Base-by-base conservation (phyloP, 2,888 invertebrate species). In the Nematopogon swammerdamellus region DNA sequence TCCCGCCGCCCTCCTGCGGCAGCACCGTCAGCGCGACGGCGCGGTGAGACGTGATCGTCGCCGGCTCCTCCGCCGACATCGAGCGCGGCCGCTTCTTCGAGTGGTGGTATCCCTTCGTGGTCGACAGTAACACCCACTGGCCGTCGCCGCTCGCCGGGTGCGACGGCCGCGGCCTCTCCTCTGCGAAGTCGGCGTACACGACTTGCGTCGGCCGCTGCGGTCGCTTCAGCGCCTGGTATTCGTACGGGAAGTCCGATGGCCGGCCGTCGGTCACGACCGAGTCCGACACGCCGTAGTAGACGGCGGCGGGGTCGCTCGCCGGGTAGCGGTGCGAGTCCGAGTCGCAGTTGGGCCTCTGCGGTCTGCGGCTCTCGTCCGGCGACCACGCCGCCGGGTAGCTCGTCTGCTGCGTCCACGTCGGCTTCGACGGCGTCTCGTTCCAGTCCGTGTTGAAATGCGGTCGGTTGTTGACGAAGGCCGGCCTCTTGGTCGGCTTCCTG, bases 61-160 rank as follows among this genome's bases (percentile, higher is more conserved):
- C 18, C 3, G 68, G 61, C 11, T 60, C 60, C 49, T 72, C 68
- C 3, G 55, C 44, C 47, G 64, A 69, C 6, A 76, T 57, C 14
- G 80, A 75, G 56, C 76, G 64, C 57, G 80, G 77, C 6, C 74
- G 70, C 54, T 72, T 80, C 55, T 70, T 82, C 2, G 74, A 73
- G 49, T 81, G 80, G 52, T 84, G 82, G 60, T 89, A 90, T 1
- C 90, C 90, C 68, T 89, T 88, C 11, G 90, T 91, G 3, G 89
- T 89, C 0, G 89, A 89, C 6, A 91, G 67, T 2, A 91, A 69
- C 2, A 91, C 85, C 91, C 91, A 91, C 57, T 89, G 87, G 0
- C 91, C 91, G 52, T 89, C 86, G 1, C 87, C 86, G 52, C 80
- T 77, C 0, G 82, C 76, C 1, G 88, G 88, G 63, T 86, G 82